Conservation (phyloP, 2,797 vertebrate genomes). For the Anas georgica region DNA sequence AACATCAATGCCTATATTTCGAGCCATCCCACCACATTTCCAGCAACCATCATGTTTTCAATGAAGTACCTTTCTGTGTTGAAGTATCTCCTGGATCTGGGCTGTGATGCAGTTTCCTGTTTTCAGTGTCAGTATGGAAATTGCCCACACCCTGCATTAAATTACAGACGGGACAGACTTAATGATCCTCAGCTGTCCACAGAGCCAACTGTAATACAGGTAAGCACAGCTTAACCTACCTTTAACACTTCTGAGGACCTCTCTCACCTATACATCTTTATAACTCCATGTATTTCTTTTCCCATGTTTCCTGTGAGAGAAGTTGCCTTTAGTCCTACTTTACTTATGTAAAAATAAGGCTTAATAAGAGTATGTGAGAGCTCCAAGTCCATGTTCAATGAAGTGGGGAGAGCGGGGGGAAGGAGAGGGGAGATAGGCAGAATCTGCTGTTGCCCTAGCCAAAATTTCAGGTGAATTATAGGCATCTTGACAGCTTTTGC, state of each 20-base stretch:
- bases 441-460: not conserved
- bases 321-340: not conserved
- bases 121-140: conserved; percentile 87
- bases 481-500: not conserved
- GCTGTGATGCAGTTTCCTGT: conserved; percentile 86
- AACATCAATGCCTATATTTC: conserved; percentile 86
- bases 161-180: conserved; percentile 63
- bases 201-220: conserved; percentile 73
- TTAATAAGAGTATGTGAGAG: not conserved
- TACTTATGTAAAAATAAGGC: not conserved
- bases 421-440: not conserved
- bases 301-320: not conserved
- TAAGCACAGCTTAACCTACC: conserved; percentile 20
- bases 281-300: not conserved
- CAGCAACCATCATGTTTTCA: conserved; percentile 90
- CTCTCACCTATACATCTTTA: not conserved
- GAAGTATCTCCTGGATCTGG: conserved; percentile 91
- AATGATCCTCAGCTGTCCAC: conserved; percentile 59
- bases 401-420: not conserved
- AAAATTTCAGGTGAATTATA: not conserved
- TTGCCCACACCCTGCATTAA: conserved; percentile 83
- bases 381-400: not conserved
- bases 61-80: conserved; percentile 89
- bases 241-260: not conserved
- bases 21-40: conserved; percentile 90